phyloP scores from a whole-genome alignment of 2,888 invertebrate genomes.

The Lithophane socia region DNA sequence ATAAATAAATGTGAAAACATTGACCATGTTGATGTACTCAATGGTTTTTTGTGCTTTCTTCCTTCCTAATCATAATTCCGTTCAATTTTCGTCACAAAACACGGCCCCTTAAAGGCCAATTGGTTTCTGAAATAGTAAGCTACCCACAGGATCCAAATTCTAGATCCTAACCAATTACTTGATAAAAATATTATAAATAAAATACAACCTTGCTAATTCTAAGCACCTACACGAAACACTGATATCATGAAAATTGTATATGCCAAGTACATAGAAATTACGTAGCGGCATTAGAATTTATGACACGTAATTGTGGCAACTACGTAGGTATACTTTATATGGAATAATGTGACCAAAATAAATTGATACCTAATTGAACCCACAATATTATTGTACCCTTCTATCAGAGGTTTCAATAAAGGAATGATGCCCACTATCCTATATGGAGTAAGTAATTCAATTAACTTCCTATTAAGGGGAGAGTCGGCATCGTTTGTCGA shows the following conservation, averaged over 20 bases:
- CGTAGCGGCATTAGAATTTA: background rate
- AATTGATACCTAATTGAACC: slow-evolving; percentile 52
- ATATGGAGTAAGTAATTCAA: slow-evolving; percentile 66
- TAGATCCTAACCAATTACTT: slow-evolving; percentile 8
- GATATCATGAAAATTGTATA: too few relatives aligned
- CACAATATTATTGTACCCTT: slow-evolving; percentile 45
- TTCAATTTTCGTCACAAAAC: background rate
- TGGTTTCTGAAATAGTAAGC: background rate
- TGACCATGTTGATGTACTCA: background rate
- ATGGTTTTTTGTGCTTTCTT: background rate
- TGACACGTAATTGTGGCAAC: background rate
- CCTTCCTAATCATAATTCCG: background rate
- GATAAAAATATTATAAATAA: background rate
- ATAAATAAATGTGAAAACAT: background rate
- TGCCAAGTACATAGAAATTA: background rate
- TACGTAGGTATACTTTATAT: background rate
- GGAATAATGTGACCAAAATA: slow-evolving; percentile 36
- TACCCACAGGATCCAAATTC: background rate
- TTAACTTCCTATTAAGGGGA: slow-evolving; percentile 68
- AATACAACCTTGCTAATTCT: background rate
- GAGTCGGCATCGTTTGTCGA: slow-evolving; percentile 63
- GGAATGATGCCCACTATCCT: slow-evolving; percentile 48
- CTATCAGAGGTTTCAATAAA: slow-evolving; percentile 30
- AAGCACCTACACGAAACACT: background rate
- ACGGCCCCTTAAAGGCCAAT: background rate